These are phyloP conservation scores for Drosophila kanekoi DNA, from an alignment of 2,888 invertebrate genomes.

Conservation along the genomic window DNA sequence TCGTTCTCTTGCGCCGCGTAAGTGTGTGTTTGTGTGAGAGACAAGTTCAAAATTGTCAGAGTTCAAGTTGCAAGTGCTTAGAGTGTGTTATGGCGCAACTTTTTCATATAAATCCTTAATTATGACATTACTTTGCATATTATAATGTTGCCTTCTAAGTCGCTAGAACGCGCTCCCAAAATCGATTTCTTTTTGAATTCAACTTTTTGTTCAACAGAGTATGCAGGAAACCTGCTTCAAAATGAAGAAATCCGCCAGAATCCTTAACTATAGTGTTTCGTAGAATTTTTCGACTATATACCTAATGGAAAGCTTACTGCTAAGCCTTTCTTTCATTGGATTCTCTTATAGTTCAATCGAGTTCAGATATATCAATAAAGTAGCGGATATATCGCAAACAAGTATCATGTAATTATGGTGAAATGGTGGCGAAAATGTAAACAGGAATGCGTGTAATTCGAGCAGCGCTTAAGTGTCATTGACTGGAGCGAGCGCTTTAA, in stretches of 20 bases:
- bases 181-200: not conserved
- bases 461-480: conserved; percentile 38
- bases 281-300: too few relatives aligned
- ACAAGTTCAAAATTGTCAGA: conserved; percentile 69
- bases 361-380: too few relatives aligned
- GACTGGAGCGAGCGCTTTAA: conserved; percentile 37
- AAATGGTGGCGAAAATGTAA: conserved; percentile 5
- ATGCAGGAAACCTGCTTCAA: not conserved
- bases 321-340: too few relatives aligned
- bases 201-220: not conserved
- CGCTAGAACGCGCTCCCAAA: conserved; percentile 14
- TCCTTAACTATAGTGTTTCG: too few relatives aligned
- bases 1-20: not conserved
- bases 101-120: conserved; percentile 82
- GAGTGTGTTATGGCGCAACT: conserved; percentile 67
- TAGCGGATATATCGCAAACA: too few relatives aligned
- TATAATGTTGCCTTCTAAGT: conserved; percentile 47
- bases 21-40: conserved; percentile 20
- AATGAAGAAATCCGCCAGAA: too few relatives aligned
- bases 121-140: conserved; percentile 84
- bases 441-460: conserved; percentile 1
- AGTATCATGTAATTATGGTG: not conserved
- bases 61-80: conserved; percentile 66
- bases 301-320: too few relatives aligned
- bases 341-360: too few relatives aligned